Evolutionary conservation across 2,888 invertebrate species (phyloP).

Genomic region (Cacoxenus indagator): DNA sequence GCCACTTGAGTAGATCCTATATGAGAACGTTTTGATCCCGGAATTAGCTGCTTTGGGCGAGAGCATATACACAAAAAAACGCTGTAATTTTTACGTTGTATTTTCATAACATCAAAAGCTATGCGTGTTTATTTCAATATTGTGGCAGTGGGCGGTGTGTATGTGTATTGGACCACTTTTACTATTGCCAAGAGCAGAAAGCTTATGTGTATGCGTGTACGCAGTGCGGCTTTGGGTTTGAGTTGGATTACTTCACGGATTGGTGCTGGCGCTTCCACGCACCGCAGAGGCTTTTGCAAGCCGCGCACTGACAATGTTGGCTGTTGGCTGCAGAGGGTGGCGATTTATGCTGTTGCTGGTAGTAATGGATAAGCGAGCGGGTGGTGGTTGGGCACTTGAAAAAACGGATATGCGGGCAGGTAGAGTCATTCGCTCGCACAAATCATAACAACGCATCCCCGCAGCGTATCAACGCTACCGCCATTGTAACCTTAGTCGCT

Average conservation of each 20-base stretch:
- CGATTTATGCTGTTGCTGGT: conserved; percentile 28
- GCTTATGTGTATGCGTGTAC: background rate
- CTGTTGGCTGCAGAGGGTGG: conserved; percentile 26
- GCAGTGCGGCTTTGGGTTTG: conserved; percentile 38
- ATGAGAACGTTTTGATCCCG: conserved; percentile 62
- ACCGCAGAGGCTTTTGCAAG: background rate
- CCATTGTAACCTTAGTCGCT: conserved; percentile 53
- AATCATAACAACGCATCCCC: conserved; percentile 54
- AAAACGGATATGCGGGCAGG: background rate
- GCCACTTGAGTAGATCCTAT: conserved; percentile 57
- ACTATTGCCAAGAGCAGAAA: background rate
- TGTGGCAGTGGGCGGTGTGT: background rate
- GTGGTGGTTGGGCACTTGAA: background rate
- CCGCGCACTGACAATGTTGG: conserved; percentile 40
- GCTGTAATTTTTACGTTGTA: background rate
- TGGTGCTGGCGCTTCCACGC: background rate
- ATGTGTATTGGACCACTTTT: background rate
- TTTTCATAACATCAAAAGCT: background rate
- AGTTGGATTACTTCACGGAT: conserved; percentile 52
- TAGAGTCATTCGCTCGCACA: conserved; percentile 32
- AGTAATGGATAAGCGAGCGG: conserved; percentile 31
- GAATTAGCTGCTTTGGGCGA: conserved; percentile 56
- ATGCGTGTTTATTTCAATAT: too few species aligned
- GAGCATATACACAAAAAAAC: background rate
- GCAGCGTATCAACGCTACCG: conserved; percentile 32